A percentile compares a stretch with the other conserved stretches of the same genome.
phyloP scores from a whole-genome alignment of 2,888 invertebrate species.

The Chamaedrilus cognettii region DNA sequence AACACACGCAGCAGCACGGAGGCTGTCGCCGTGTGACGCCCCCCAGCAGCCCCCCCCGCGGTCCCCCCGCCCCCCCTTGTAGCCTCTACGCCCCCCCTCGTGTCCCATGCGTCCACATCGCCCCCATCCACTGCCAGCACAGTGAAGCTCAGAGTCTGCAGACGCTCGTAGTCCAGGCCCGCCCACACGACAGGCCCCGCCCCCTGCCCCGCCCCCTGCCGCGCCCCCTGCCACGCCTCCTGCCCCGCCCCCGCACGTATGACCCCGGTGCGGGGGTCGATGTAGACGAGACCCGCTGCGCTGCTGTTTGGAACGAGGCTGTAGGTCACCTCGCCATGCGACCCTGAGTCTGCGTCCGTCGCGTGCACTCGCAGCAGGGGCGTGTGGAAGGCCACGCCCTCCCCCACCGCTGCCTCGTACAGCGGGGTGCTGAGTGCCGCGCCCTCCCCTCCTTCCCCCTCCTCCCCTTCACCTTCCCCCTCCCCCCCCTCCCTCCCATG shows the following conservation, averaged over 20 bases:
- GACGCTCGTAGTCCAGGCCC: slow-evolving; percentile 19
- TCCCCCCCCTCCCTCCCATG: slow-evolving; percentile 15
- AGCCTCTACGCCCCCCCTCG: no score
- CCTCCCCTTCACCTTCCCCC: slow-evolving; percentile 12
- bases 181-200: no score
- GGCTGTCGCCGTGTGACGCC: slow-evolving; percentile 9
- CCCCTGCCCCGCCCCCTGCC: no score
- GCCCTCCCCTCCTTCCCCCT: slow-evolving; percentile 17
- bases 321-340: slow-evolving; percentile 16
- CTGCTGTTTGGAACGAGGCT: slow-evolving; percentile 15
- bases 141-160: slow-evolving; percentile 12
- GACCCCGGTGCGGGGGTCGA: slow-evolving; percentile 10
- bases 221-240: no score
- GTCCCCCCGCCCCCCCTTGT: not conserved
- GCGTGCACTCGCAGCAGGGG: slow-evolving; percentile 15
- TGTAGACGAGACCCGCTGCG: slow-evolving; percentile 5
- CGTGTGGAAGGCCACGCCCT: slow-evolving; percentile 11
- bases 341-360: slow-evolving; percentile 18
- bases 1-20: slow-evolving; percentile 22
- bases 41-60: not conserved
- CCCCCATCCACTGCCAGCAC: slow-evolving; percentile 19
- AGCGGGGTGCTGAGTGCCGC: not conserved
- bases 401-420: slow-evolving; percentile 15
- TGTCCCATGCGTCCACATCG: not conserved
- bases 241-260: slow-evolving; percentile 10